These are phyloP conservation scores for Tyrannus savana DNA, from an alignment of 2,113 vertebrate genomes.

Conservation along the genomic window DNA sequence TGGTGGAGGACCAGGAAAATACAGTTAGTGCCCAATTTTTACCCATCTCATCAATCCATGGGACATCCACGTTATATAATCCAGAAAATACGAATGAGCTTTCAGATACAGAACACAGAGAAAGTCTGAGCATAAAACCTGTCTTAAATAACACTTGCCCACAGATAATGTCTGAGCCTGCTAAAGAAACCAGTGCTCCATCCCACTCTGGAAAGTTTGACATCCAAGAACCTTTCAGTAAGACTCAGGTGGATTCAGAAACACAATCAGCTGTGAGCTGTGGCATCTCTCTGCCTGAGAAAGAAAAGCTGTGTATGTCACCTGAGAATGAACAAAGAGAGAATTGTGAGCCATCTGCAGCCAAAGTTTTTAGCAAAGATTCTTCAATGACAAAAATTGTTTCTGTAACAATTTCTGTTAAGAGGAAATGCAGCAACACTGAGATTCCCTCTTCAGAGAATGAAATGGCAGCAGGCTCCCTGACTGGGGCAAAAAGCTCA, in stretches of 20 bases:
- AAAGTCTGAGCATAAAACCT: neutral
- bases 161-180: neutral
- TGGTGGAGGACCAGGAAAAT: neutral
- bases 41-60: neutral
- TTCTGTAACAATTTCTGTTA: neutral
- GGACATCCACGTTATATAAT: neutral
- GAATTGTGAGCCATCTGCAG: neutral
- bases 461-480: neutral
- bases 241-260: neutral
- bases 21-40: neutral
- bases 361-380: neutral
- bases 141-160: neutral
- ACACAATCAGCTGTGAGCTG: neutral
- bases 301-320: neutral
- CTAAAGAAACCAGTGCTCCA: neutral
- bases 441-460: neutral
- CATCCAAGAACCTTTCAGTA: neutral
- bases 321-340: neutral
- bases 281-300: neutral
- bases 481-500: neutral
- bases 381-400: conserved; percentile 9
- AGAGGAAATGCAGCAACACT: neutral
- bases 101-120: neutral
- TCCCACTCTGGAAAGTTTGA: neutral
- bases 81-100: neutral